Base-by-base conservation (phyloP, 2,113 vertebrate genomes). In the Piaya cayana region DNA sequence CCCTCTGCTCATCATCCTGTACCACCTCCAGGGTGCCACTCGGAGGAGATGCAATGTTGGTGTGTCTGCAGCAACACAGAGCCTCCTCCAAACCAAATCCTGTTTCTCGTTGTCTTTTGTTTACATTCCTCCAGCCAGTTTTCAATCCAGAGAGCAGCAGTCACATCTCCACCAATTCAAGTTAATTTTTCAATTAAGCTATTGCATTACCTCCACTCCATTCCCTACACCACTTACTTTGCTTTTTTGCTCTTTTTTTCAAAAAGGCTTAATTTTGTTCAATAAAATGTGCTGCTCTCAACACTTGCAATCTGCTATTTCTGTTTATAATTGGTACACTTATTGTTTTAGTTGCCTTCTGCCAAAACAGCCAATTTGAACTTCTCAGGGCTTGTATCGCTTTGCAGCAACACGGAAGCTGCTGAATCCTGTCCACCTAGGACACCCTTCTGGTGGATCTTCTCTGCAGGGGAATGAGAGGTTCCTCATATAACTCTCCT, bases 31-130 rank as follows among this genome's bases (percentile, higher is more conserved):
- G 34, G 49, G 15, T 22, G 14, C 32, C 1, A 5, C 71, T 86
- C 0, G 0, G 71, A 90, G 43, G 27, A 32, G 37, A 32, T 6
- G 19, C 1, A 1, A 19, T 8, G 2, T 3, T 7, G 5, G 3
- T 2, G 9, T 15, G n/a, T 19, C 83, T 83, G 76, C 42, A 36
- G 76, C 45, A 52, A 6, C 1, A 2, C 4, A 0, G 39, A 82
- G 39, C 71, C 52, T 88, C 72, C 43, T 42, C 75, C 43, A 47
- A 56, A 2, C 29, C 64, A 70, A 84, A 86, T 43, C 45, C 91
- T 95, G 64, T 14, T 93, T 83, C 80, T 86, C 2, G 1, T 59
- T 81, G 47, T 52, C 91, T 92, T 92, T 91, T 93, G 86, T 93
- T 95, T 94, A 56, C 88, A 68, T 88, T 94, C 80, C 65, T 92